A percentile compares a stretch with the other conserved stretches of the same genome.
phyloP scores from a whole-genome alignment of 1,140 invertebrate species.

The Acromyrmex heyeri region DNA sequence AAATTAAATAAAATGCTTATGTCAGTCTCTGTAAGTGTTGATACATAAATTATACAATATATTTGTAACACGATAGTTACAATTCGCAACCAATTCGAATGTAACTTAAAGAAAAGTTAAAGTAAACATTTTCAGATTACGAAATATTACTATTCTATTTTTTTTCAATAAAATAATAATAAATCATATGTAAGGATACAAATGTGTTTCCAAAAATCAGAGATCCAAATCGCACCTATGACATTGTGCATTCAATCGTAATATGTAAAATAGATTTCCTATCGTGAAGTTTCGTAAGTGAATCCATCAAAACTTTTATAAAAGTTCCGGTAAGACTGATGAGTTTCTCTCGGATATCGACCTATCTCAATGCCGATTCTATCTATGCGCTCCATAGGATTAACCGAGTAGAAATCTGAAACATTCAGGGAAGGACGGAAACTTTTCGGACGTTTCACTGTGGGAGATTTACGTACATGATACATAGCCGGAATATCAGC shows the following conservation, averaged over 20 bases:
- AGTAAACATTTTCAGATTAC: too few species aligned
- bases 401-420: conserved; percentile 63
- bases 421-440: conserved; percentile 40
- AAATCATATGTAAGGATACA: background rate
- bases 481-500: conserved; percentile 49
- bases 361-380: conserved; percentile 61
- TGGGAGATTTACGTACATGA: conserved; percentile 51
- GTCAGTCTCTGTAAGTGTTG: too few species aligned
- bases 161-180: too few species aligned
- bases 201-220: conserved; percentile 6
- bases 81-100: too few species aligned
- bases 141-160: too few species aligned
- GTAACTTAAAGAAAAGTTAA: too few species aligned
- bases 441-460: conserved; percentile 44
- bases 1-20: background rate
- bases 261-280: conserved; percentile 61
- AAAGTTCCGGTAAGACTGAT: conserved; percentile 64
- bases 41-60: too few species aligned
- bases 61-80: too few species aligned
- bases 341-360: conserved; percentile 59
- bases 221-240: background rate
- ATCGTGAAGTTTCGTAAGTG: conserved; percentile 46
- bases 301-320: conserved; percentile 70
- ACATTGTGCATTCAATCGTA: conserved; percentile 56
- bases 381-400: conserved; percentile 54